Percentiles rank a stretch among this genome's conserved stretches.
These are phyloP conservation scores for Chymomyza caudatula DNA, from an alignment of 2,888 invertebrate species.

Conservation along the genomic window DNA sequence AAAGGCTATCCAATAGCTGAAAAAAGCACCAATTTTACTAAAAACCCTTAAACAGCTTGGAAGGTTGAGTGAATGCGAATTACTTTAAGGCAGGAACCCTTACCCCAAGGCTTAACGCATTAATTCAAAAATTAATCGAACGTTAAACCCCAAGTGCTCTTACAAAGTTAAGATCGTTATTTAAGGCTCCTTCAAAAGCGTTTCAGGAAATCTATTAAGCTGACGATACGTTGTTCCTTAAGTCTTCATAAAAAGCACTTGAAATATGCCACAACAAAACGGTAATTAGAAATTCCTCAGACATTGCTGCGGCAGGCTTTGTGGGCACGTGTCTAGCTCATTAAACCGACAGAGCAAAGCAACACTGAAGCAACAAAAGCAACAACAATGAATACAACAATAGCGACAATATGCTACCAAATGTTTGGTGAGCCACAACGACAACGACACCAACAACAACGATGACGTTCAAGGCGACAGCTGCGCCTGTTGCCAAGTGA, in stretches of 20 bases:
- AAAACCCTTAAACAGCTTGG: slow-evolving; percentile 23
- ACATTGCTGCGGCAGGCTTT: slow-evolving; percentile 57
- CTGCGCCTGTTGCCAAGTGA: slow-evolving; percentile 42
- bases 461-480: slow-evolving; percentile 20
- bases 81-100: too few species aligned
- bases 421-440: neutral
- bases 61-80: neutral
- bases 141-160: neutral
- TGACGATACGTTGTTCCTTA: too few species aligned
- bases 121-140: neutral
- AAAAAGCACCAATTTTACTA: slow-evolving; percentile 14
- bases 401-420: slow-evolving; percentile 25
- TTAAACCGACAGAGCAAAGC: neutral
- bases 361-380: slow-evolving; percentile 33
- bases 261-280: slow-evolving; percentile 24
- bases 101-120: neutral
- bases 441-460: neutral
- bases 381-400: too few species aligned
- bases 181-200: neutral
- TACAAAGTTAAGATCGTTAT: neutral
- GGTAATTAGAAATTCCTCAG: slow-evolving; percentile 62
- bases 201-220: neutral
- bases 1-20: too few species aligned
- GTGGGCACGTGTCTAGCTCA: slow-evolving; percentile 54
- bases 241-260: neutral